phyloP scores from a whole-genome alignment of 2,113 vertebrate genomes.

The Aphelocoma coerulescens region DNA sequence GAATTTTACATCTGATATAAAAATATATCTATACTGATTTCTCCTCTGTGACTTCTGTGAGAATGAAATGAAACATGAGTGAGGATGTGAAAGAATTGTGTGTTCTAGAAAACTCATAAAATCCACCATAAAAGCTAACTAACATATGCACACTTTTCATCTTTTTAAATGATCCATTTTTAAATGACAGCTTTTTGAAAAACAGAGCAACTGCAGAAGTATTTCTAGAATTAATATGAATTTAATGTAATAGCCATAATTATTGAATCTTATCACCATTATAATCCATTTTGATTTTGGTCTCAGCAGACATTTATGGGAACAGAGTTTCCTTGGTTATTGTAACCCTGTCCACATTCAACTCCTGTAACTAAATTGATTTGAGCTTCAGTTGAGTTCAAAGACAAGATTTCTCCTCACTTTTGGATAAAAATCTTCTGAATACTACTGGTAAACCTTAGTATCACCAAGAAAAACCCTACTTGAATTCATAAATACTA shows the following conservation, averaged over 20 bases:
- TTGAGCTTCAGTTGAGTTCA: not conserved
- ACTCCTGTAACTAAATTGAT: not conserved
- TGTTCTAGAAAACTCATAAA: conserved; percentile 57
- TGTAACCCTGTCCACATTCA: not conserved
- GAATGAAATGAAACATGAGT: conserved; percentile 28
- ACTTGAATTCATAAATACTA: not conserved
- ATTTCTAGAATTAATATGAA: not conserved
- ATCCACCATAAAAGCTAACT: conserved; percentile 19
- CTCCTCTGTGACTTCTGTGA: conserved; percentile 48
- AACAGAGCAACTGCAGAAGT: not conserved
- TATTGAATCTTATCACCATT: not conserved
- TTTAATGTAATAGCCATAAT: not conserved
- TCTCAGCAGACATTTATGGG: not conserved
- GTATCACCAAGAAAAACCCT: not conserved
- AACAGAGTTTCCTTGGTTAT: not conserved
- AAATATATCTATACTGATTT: conserved; percentile 31
- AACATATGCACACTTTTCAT: not conserved
- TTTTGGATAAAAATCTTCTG: not conserved
- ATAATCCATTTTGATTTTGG: not conserved
- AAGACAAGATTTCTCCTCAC: not conserved
- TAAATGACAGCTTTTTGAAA: not conserved
- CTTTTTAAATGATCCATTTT: not conserved
- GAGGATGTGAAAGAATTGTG: conserved; percentile 30
- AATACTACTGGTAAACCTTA: not conserved
- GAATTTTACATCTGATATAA: conserved; percentile 65